Base-by-base conservation (phyloP, 2,888 invertebrate genomes). In the Punctoribates punctum region DNA sequence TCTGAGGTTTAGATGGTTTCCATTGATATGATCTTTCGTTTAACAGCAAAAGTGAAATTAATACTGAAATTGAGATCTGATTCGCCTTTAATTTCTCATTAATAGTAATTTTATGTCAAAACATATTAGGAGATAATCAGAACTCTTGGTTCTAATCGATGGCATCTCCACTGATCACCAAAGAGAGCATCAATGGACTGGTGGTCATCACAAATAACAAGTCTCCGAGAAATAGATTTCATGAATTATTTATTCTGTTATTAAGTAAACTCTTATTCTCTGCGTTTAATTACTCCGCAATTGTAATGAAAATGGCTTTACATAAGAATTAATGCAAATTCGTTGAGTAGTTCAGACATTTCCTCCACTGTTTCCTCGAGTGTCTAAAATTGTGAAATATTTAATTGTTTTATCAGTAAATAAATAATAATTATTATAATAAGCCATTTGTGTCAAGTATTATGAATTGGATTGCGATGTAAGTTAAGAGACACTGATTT, bases 371-470 rank as follows among this genome's bases (percentile, higher is more conserved):
- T 42, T 42, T 42, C 42, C 42, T 42, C 42, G 42, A 42, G 42
- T 42, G 42, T 42, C 42, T 42, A 42, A 42, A 60, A 27, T 29
- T 60, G 29, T 15, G 29, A 60, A 60, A 29, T 60, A 27, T 29
- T 20, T 29, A 17, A 60, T 60, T 27, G 60, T 27, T 20, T 57
- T 57, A 13, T 13, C 20, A 23, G 20, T 13, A 23, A 54, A 57
- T 20, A 60, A 42, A 42, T 42, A 42, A 42, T 42, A 42, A 42
- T 42, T 42, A 42, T 42, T 42, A 42, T 42, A 60, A 60, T 60
- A 29, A 60, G 29, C 60, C 51, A 29, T 60, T 27, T 60, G 60
- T 60, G 60, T 60, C 60, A 60, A 60, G 29, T 60, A 60, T 60
- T 60, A 27, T 60, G 60, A 15, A 60, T 23, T 60, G 11, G 1